phyloP scores from a whole-genome alignment of 1,140 invertebrate species.

The Heliconius hewitsoni region DNA sequence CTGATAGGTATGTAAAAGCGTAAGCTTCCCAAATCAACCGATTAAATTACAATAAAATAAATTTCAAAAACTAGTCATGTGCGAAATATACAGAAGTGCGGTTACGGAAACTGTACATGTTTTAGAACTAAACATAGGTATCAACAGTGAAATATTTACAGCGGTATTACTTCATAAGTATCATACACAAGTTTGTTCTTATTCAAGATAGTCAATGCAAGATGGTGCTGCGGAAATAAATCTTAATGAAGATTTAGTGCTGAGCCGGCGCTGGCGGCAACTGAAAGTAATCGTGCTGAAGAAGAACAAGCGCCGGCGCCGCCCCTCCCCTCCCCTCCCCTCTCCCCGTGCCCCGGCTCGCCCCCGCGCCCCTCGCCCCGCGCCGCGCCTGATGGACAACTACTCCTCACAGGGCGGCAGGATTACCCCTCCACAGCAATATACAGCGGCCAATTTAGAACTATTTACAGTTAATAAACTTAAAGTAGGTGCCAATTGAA shows the following conservation, averaged over 20 bases:
- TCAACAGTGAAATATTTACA: slow-evolving; percentile 82
- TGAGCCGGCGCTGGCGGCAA: slow-evolving; percentile 80
- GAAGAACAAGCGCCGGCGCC: slow-evolving; percentile 78
- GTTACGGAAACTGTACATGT: slow-evolving; percentile 82
- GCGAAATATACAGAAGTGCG: slow-evolving; percentile 82
- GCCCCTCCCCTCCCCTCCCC: background rate
- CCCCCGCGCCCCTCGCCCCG: slow-evolving; percentile 33
- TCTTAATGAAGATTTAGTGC: slow-evolving; percentile 78
- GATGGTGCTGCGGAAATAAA: slow-evolving; percentile 82
- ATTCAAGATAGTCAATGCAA: slow-evolving; percentile 81
- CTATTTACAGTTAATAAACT: slow-evolving; percentile 78
- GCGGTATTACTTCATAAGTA: slow-evolving; percentile 77
- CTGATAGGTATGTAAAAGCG: slow-evolving; percentile 81
- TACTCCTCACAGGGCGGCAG: slow-evolving; percentile 78
- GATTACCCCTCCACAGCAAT: slow-evolving; percentile 78
- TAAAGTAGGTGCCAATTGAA: slow-evolving; percentile 80
- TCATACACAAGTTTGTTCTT: slow-evolving; percentile 78
- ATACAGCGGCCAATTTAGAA: slow-evolving; percentile 80
- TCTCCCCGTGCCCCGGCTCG: background rate
- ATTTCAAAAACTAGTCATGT: slow-evolving; percentile 78
- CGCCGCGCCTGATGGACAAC: slow-evolving; percentile 76
- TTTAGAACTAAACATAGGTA: slow-evolving; percentile 82
- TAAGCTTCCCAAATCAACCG: slow-evolving; percentile 80
- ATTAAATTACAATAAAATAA: slow-evolving; percentile 79
- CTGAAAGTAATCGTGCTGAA: slow-evolving; percentile 82